A percentile compares a stretch with the other conserved stretches of the same genome.
These are phyloP conservation scores for Beris morrisii DNA, from an alignment of 2,888 invertebrate species.

Conservation along the genomic window DNA sequence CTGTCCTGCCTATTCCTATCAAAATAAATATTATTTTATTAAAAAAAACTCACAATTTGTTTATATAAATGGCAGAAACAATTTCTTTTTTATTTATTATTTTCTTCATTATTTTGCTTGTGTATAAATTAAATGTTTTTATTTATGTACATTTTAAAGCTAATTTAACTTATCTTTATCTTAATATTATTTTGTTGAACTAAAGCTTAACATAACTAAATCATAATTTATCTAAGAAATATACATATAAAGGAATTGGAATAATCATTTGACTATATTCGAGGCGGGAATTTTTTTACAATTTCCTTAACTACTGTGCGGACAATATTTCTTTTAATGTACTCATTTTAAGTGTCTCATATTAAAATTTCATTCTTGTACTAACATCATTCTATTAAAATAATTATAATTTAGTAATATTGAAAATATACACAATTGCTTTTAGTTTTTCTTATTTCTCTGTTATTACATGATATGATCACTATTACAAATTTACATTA, in stretches of 20 bases:
- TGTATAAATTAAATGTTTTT: slow-evolving; percentile 20
- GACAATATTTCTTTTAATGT: too few species aligned
- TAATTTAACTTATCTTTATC: slow-evolving; percentile 4
- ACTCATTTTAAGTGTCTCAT: too few species aligned
- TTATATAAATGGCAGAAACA: slow-evolving; percentile 29
- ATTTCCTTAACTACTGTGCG: too few species aligned
- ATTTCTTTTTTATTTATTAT: slow-evolving; percentile 13
- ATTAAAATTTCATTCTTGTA: too few species aligned
- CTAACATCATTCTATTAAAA: background rate
- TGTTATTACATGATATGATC: background rate
- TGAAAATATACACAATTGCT: slow-evolving; percentile 1
- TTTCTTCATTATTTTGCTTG: background rate
- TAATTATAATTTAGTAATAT: background rate
- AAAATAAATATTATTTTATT: too few species aligned
- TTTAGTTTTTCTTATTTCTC: background rate
- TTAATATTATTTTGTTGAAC: slow-evolving; percentile 9
- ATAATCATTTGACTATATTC: too few species aligned
- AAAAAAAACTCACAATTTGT: background rate
- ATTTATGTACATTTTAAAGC: slow-evolving; percentile 14
- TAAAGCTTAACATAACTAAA: background rate
- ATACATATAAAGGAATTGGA: slow-evolving; percentile 1
- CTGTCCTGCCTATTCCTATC: too few species aligned
- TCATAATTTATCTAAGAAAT: slow-evolving; percentile 5
- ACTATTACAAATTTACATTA: background rate
- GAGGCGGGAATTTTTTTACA: too few species aligned